Evolutionary conservation across 1,140 invertebrate species (phyloP).

Genomic region (Eupristina koningsbergeri): DNA sequence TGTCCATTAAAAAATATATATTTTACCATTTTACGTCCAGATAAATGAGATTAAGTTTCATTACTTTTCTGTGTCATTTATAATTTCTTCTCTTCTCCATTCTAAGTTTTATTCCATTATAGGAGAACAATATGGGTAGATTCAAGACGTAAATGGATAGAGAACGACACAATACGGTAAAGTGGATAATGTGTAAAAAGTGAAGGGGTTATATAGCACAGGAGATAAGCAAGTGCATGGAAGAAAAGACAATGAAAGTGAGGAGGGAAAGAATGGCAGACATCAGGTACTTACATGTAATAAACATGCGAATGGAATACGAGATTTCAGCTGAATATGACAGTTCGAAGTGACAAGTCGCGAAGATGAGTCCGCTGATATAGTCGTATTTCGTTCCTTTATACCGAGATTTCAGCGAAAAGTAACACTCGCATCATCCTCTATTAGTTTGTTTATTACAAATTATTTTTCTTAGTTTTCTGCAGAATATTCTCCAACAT

Average conservation of each 20-base stretch:
- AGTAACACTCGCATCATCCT: not conserved
- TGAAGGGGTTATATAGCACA: no score
- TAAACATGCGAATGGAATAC: constrained; percentile 31
- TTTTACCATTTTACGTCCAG: not conserved
- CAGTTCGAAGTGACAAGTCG: constrained; percentile 8
- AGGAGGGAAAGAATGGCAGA: not conserved
- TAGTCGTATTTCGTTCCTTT: constrained; percentile 50
- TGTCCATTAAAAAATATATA: no score
- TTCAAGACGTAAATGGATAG: not conserved
- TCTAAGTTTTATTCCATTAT: not conserved
- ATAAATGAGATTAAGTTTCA: no score
- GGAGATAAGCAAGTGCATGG: not conserved
- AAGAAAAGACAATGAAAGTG: not conserved
- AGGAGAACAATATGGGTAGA: not conserved
- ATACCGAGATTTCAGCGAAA: constrained; percentile 55
- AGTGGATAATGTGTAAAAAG: not conserved
- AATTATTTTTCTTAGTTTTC: not conserved
- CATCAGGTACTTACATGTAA: not conserved
- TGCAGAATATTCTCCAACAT: not conserved
- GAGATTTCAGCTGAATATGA: constrained; percentile 43
- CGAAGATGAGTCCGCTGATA: constrained; percentile 41
- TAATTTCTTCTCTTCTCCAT: not conserved
- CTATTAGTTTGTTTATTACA: not conserved
- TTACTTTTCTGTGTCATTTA: not conserved
- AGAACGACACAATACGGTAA: not conserved